Evolutionary conservation across 2,113 vertebrate genomes (phyloP).

Genomic region (Elephantulus edwardii): DNA sequence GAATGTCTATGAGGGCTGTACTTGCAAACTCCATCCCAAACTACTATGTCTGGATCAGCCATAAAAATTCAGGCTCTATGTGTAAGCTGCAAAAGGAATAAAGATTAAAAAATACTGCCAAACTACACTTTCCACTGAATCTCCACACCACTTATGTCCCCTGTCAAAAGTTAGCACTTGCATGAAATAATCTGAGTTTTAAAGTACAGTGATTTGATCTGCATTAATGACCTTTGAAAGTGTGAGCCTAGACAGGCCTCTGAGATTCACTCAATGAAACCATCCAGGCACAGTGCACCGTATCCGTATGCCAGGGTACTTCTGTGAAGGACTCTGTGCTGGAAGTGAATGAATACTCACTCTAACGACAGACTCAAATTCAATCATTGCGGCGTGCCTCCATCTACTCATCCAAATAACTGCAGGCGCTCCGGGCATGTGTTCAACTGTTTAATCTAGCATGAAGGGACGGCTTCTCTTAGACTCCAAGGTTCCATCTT

Average conservation of each 20-base stretch:
- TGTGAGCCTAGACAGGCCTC: constrained; percentile 19
- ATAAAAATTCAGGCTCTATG: constrained; percentile 21
- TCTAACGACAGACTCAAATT: constrained; percentile 71
- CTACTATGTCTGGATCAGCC: not conserved
- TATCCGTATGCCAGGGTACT: constrained; percentile 54
- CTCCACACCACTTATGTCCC: not conserved
- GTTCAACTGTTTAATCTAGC: constrained; percentile 70
- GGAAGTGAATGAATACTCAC: constrained; percentile 52
- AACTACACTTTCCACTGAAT: not conserved
- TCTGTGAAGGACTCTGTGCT: constrained; percentile 62
- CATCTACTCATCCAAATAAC: constrained; percentile 68
- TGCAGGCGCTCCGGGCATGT: constrained; percentile 53
- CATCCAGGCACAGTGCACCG: not conserved
- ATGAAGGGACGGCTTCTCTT: not conserved
- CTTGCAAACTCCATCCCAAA: not conserved
- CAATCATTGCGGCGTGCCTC: constrained; percentile 50
- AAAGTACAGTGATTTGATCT: constrained; percentile 44
- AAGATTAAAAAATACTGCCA: constrained; percentile 21
- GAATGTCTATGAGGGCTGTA: not conserved
- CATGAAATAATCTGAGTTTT: constrained; percentile 43
- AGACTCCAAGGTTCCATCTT: constrained; percentile 39
- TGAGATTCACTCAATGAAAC: constrained; percentile 47
- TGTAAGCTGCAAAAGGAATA: constrained; percentile 23
- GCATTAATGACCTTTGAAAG: constrained; percentile 53
- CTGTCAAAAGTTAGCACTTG: constrained; percentile 43